phyloP scores from a whole-genome alignment of 2,797 vertebrate genomes.

The Arnoldichthys spilopterus region DNA sequence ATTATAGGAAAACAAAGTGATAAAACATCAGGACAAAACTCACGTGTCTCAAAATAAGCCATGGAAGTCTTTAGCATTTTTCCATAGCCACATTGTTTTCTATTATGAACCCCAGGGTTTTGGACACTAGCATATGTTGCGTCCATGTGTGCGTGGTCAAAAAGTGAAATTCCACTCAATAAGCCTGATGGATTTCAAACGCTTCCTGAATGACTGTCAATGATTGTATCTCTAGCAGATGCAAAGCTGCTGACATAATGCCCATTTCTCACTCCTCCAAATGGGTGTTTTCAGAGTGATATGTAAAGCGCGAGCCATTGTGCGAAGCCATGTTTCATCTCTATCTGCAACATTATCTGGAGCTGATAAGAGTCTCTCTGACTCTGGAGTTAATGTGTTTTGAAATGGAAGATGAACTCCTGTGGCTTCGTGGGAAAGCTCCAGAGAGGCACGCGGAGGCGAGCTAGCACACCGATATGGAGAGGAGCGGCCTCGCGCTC shows the following conservation, averaged over 20 bases:
- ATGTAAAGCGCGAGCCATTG: not conserved
- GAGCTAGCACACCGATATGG: not conserved
- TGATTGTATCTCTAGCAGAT: not conserved
- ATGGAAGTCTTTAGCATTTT: too few species aligned
- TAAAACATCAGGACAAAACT: too few species aligned
- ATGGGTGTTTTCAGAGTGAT: not conserved
- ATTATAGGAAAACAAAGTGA: too few species aligned
- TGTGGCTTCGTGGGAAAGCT: conserved; percentile 4
- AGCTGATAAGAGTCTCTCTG: conserved; percentile 24
- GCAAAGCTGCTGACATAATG: not conserved
- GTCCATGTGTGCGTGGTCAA: not conserved
- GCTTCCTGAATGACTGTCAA: not conserved
- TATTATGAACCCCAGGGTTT: not conserved
- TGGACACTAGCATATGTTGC: not conserved
- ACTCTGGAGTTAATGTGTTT: conserved; percentile 21
- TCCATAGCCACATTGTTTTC: too few species aligned
- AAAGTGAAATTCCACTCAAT: not conserved
- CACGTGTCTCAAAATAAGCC: too few species aligned
- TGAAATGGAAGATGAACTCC: conserved; percentile 24
- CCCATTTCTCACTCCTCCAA: not conserved
- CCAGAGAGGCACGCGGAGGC: conserved; percentile 6
- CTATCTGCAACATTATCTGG: not conserved
- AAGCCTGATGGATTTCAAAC: not conserved
- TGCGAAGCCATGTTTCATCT: not conserved
- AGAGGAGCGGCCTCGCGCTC: not conserved